These are phyloP conservation scores for Archegozetes longisetosus DNA, from an alignment of 1,140 invertebrate species.

Conservation along the genomic window DNA sequence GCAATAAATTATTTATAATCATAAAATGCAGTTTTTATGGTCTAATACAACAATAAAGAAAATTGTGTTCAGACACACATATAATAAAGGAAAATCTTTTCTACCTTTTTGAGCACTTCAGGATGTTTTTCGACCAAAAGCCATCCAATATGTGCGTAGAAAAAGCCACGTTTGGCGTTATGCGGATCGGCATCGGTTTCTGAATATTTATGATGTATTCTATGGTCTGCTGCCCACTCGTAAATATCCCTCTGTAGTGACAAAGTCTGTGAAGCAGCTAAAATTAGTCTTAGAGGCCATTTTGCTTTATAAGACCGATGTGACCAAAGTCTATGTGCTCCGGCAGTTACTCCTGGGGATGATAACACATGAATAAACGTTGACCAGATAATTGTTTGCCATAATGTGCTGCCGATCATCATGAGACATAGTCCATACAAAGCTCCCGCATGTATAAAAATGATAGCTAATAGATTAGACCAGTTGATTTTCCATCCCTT, in stretches of 20 bases:
- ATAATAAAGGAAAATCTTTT: too few relatives aligned
- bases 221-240: conserved; percentile 84
- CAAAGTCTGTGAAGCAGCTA: conserved; percentile 47
- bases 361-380: not conserved
- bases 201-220: conserved; percentile 89
- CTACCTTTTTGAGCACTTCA: conserved; percentile 68
- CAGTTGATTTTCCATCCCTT: not conserved
- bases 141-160: conserved; percentile 93
- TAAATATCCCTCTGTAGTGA: conserved; percentile 79
- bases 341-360: not conserved
- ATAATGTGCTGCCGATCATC: not conserved
- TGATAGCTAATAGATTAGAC: not conserved
- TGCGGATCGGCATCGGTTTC: conserved; percentile 93
- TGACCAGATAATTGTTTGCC: not conserved
- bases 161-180: conserved; percentile 83
- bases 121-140: conserved; percentile 74
- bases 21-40: too few relatives aligned
- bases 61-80: too few relatives aligned
- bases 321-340: conserved; percentile 37
- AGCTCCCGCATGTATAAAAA: not conserved
- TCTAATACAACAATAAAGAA: too few relatives aligned
- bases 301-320: conserved; percentile 39
- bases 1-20: too few relatives aligned
- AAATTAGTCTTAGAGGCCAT: conserved; percentile 32
- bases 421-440: not conserved